Base-by-base conservation (phyloP, 92 coral and sea anemone genomes). In the Porites rus region DNA sequence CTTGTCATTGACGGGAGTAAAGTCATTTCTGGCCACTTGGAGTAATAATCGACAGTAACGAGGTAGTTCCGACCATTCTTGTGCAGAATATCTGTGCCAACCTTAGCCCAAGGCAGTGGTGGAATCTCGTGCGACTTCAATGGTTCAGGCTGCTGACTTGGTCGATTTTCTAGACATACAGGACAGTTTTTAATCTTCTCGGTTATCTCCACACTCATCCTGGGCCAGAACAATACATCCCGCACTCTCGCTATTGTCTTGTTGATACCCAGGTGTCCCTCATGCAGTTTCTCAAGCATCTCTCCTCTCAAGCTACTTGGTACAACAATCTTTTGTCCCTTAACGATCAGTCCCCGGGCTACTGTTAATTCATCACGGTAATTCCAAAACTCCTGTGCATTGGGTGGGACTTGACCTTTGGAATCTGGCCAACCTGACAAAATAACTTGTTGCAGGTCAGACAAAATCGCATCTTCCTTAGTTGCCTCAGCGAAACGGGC, bases 1-100 rank as follows among this genome's bases (percentile, higher is more conserved):
- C 93, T 86, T 70, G 90, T 86, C 80, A 68, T 62, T 17, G 86
- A 84, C 46, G 58, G 20, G 28, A 84, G 76, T 67, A 77, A 60
- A 21, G 88, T 76, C 24, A 87, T 62, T 73, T 87, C 90, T 1
- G 80, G 80, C 85, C 86, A 79, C 83, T 31, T 31, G 38, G 38
- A 31, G 38, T 31, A 31, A 31, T 31, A 31, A 31, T 31, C 38
- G 38, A 31, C 78, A 11, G 79, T 86, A 17, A 86, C 38, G 3
- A 87, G 11, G 63, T 87, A 87, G 52, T 79, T 78, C 28, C 64
- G 78, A 43, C 82, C 82, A 84, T 84, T 70, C 81, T 73, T 73
- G 19, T 72, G 69, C 24, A 31, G 43, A 19, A 77, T 56, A 38
- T 77, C 82, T 31, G 76, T 31, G 22, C 53, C 76, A 43, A 72